Conservation (phyloP, 2,888 invertebrate genomes). For the Nematopogon swammerdamellus region DNA sequence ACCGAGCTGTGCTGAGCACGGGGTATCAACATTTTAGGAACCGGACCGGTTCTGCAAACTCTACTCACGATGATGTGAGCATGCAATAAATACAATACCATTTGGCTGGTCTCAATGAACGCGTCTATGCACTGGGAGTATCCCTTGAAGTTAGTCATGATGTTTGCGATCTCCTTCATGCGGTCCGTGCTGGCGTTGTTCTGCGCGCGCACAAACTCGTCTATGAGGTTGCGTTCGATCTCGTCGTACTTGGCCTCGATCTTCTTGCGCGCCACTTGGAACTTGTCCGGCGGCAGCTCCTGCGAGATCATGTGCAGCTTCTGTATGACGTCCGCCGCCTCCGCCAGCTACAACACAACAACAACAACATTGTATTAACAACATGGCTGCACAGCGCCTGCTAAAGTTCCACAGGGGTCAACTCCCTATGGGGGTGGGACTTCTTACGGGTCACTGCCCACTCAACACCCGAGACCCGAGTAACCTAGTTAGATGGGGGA, state of each 20-base stretch:
- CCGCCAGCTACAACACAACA: slow-evolving; percentile 73
- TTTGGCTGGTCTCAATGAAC: slow-evolving; percentile 95
- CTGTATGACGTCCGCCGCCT: slow-evolving; percentile 97
- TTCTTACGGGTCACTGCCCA: no score
- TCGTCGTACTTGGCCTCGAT: slow-evolving; percentile 88
- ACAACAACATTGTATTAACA: no score
- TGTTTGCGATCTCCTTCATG: slow-evolving; percentile 91
- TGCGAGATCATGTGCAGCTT: slow-evolving; percentile 94
- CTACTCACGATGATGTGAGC: no score
- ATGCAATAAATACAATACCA: slow-evolving; percentile 66
- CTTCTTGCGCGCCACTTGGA: slow-evolving; percentile 79
- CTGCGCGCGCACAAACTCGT: slow-evolving; percentile 91
- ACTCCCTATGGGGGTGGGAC: no score
- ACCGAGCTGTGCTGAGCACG: no score
- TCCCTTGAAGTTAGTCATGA: slow-evolving; percentile 93
- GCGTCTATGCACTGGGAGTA: slow-evolving; percentile 96
- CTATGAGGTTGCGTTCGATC: slow-evolving; percentile 84
- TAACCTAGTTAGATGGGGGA: no score
- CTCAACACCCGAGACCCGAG: no score
- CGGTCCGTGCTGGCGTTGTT: slow-evolving; percentile 76
- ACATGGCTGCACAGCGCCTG: no score
- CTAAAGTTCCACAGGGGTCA: no score
- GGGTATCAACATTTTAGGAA: no score
- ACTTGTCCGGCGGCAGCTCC: slow-evolving; percentile 86
- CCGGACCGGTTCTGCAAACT: no score